Evolutionary conservation across 2,797 vertebrate species (phyloP), one percentile per base, ranked within the genome.

Genomic region (Cuniculus paca): DNA sequence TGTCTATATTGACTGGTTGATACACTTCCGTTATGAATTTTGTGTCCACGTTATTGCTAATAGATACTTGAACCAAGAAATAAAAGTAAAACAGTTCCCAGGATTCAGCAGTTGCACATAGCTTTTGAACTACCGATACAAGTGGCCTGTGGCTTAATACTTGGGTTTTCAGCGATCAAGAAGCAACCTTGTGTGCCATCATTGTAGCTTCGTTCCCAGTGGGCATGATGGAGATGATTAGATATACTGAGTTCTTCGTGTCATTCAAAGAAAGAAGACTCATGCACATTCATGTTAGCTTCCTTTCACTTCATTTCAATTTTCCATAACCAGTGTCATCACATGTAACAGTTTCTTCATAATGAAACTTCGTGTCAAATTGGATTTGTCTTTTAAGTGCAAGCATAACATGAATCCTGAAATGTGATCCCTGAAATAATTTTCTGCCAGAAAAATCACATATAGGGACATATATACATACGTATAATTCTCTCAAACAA

Each of bases 271-370:
- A 96, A 98, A 98, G 94, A 90, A 98, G 97, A 98, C 97, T 98
- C 94, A 97, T 97, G 97, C 91, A 88, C 86, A n/a, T 95, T 97
- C 95, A 86, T 97, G 95, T 98, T 97, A 97, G 97, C 96, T 97
- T 98, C 97, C 93, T 98, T 91, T 98, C 98, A 98, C 98, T 98
- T 98, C 97, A 98, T 98, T 98, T 98, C 98, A 98, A 97, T 98
- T 98, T 98, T 98, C 98, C 98, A 97, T 98, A 98, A 98, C 97
- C 94, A 96, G 82, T 98, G 97, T 98, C 98, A 98, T 97, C 97
- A 84, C 96, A 95, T 98, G 96, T 97, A 98, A 98, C 97, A 94
- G 97, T 97, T 98, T 98, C 98, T 98, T 98, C 19, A 36, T 98
- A 98, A 98, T 98, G 96, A 98, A 98, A 98, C 97, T 98, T 97